Percentiles rank a stretch among this genome's conserved stretches.
Conservation (phyloP, 2,113 vertebrate species). For the Eupsittula cactorum region DNA sequence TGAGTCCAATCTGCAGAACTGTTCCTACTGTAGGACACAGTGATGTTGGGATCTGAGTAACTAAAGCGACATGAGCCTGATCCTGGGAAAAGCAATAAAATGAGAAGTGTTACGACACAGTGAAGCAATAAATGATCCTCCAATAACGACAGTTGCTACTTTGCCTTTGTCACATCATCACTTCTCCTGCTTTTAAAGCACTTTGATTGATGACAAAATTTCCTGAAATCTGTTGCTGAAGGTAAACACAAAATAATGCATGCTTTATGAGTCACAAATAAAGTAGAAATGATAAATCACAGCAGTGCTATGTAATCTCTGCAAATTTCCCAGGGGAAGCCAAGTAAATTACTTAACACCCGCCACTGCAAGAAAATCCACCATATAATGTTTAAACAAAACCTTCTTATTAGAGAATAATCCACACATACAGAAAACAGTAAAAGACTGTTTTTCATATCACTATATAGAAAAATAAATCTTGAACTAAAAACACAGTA, state of each 20-base stretch:
- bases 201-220: conserved; percentile 70
- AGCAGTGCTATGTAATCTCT: conserved; percentile 64
- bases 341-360: conserved; percentile 53
- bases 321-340: conserved; percentile 70
- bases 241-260: conserved; percentile 69
- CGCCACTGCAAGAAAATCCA: conserved; percentile 23
- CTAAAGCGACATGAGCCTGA: conserved; percentile 95
- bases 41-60: conserved; percentile 93
- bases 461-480: not conserved
- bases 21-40: conserved; percentile 88
- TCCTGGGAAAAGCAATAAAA: conserved; percentile 77
- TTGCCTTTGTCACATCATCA: conserved; percentile 39
- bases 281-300: conserved; percentile 72
- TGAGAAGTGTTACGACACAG: conserved; percentile 54
- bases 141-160: conserved; percentile 22
- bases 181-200: conserved; percentile 39
- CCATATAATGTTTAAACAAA: conserved; percentile 39
- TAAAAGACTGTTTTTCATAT: not conserved
- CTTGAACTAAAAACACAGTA: not conserved
- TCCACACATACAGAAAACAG: not conserved
- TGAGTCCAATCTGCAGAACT: conserved; percentile 89
- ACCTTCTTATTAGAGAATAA: conserved; percentile 47
- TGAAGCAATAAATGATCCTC: conserved; percentile 44
- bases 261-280: conserved; percentile 67
- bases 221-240: conserved; percentile 68